Conservation (phyloP, 2,888 invertebrate species). For the Pristionchus maxplancki region DNA sequence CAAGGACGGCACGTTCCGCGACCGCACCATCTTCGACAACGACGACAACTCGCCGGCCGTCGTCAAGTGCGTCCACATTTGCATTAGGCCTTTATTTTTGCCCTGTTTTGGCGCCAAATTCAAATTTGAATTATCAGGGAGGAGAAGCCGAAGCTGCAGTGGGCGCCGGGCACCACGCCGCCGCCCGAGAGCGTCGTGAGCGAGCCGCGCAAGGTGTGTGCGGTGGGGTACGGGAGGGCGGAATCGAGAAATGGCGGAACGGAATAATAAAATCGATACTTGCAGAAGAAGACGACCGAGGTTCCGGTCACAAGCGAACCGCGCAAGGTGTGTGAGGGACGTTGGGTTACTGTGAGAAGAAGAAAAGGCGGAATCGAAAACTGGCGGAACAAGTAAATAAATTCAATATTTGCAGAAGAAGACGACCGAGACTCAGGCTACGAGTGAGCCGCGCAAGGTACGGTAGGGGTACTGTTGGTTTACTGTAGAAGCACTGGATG, state of each 20-base stretch:
- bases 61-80: constrained; percentile 36
- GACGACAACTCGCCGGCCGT: neutral
- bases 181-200: neutral
- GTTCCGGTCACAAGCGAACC: neutral
- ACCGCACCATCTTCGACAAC: constrained; percentile 22
- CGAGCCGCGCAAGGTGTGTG: constrained; percentile 27
- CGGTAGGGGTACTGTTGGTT: neutral
- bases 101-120: neutral
- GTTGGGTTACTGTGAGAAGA: neutral
- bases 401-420: neutral
- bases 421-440: neutral
- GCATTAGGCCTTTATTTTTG: neutral
- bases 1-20: neutral
- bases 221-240: neutral
- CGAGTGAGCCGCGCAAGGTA: neutral
- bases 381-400: neutral
- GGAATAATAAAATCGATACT: neutral
- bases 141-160: constrained; percentile 23
- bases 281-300: neutral
- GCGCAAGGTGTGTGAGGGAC: neutral
- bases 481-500: neutral
- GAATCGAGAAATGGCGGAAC: neutral
- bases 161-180: neutral
- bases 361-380: neutral
- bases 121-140: constrained; percentile 31